Conservation (phyloP, 2,113 vertebrate genomes). For the Azemiops feae region DNA sequence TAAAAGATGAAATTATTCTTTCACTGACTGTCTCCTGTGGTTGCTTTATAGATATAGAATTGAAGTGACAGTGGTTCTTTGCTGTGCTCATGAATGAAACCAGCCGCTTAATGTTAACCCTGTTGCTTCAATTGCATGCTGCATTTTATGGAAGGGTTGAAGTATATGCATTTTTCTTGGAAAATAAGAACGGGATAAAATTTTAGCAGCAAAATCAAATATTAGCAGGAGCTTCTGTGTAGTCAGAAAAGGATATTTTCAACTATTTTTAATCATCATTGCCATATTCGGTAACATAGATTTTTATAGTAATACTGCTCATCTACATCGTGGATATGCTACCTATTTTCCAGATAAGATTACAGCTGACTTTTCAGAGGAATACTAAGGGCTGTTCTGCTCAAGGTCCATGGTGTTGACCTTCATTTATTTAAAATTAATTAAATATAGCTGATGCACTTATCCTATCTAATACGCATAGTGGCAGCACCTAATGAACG, state of each 20-base stretch:
- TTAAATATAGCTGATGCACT: neutral
- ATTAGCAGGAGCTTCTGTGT: neutral
- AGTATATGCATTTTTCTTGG: neutral
- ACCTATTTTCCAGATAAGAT: neutral
- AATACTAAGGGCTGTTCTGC: neutral
- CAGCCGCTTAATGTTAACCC: neutral
- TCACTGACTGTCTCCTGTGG: neutral
- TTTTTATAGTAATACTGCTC: neutral
- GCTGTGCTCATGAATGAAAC: neutral
- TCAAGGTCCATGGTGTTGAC: neutral
- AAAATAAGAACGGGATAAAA: constrained; percentile 21
- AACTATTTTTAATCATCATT: neutral
- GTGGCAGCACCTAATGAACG: neutral
- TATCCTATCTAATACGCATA: neutral
- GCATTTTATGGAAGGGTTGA: constrained; percentile 12
- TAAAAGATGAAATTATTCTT: neutral
- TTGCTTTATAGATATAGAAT: neutral
- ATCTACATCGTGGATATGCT: neutral
- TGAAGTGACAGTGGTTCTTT: neutral
- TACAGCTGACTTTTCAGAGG: neutral
- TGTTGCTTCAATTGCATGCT: neutral
- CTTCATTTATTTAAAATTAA: neutral
- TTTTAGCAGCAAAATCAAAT: constrained; percentile 14
- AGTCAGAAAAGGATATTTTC: neutral
- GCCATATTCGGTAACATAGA: neutral